Evolutionary conservation across 2,797 vertebrate genomes (phyloP).

Genomic region (Enteromius unitaeniatus): DNA sequence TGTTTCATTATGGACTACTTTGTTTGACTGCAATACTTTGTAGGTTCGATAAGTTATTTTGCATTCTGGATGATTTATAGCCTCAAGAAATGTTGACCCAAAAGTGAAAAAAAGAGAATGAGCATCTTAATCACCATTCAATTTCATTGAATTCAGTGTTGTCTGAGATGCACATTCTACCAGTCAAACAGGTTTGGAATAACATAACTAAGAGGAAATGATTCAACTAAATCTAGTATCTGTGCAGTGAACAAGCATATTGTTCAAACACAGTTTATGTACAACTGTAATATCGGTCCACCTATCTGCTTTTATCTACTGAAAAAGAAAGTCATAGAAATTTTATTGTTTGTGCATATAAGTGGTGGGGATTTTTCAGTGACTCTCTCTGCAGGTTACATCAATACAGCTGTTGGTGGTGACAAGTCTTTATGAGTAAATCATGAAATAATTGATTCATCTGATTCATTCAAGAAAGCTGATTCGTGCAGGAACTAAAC

Average conservation of each 20-base stretch:
- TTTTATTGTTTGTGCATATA: not conserved
- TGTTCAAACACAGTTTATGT: not conserved
- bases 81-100: not conserved
- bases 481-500: not conserved
- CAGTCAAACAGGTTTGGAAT: not conserved
- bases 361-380: not conserved
- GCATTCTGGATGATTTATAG: too few species aligned
- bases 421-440: not conserved
- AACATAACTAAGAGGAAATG: not conserved
- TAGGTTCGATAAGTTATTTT: not conserved
- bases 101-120: not conserved
- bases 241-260: not conserved
- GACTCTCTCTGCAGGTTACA: not conserved
- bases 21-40: conserved; percentile 10
- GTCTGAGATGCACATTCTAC: not conserved
- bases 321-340: not conserved
- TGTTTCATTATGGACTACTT: not conserved
- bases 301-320: not conserved
- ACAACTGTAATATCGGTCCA: not conserved
- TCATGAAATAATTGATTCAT: not conserved
- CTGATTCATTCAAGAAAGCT: not conserved
- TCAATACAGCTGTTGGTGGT: not conserved
- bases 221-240: not conserved
- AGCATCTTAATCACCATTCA: not conserved
- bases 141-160: not conserved